A percentile compares a stretch with the other conserved stretches of the same genome.
Conservation (phyloP, 2,888 invertebrate genomes). For the Parnassius mnemosyne region DNA sequence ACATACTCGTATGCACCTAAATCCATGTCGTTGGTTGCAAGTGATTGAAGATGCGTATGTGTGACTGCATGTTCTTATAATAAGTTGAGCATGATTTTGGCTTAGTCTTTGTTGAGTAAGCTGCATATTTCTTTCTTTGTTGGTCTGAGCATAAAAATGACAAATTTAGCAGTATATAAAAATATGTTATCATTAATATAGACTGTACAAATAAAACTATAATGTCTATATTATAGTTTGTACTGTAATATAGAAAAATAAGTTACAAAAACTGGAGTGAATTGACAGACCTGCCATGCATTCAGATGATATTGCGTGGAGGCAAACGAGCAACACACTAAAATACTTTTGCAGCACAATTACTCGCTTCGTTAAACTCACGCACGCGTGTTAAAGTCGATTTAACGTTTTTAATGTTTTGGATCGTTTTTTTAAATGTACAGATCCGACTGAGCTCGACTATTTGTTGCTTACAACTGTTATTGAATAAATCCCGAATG, state of each 20-base stretch:
- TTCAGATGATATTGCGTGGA: slow-evolving; percentile 21
- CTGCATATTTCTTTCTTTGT: too few relatives aligned
- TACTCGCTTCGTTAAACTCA: slow-evolving; percentile 25
- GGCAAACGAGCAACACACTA: slow-evolving; percentile 19
- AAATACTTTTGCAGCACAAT: slow-evolving; percentile 27
- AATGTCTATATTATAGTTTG: too few relatives aligned
- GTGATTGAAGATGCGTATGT: too few relatives aligned
- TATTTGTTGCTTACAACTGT: slow-evolving; percentile 1
- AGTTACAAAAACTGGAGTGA: slow-evolving; percentile 4
- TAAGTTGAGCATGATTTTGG: too few relatives aligned
- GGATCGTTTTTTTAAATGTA: slow-evolving; percentile 14
- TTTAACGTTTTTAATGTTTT: slow-evolving; percentile 23
- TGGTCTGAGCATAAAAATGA: neutral
- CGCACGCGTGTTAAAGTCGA: slow-evolving; percentile 21
- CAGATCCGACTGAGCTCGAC: slow-evolving; percentile 1
- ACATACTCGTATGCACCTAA: too few relatives aligned
- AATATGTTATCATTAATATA: slow-evolving; percentile 6
- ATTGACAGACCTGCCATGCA: slow-evolving; percentile 3
- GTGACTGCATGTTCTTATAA: too few relatives aligned
- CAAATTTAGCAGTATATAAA: neutral
- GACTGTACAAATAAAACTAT: neutral
- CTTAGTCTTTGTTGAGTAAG: too few relatives aligned
- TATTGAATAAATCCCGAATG: neutral
- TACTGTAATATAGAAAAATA: too few relatives aligned
- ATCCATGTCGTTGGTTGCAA: too few relatives aligned